Evolutionary conservation across 2,888 invertebrate species (phyloP).

Genomic region (Hypena proboscidalis): DNA sequence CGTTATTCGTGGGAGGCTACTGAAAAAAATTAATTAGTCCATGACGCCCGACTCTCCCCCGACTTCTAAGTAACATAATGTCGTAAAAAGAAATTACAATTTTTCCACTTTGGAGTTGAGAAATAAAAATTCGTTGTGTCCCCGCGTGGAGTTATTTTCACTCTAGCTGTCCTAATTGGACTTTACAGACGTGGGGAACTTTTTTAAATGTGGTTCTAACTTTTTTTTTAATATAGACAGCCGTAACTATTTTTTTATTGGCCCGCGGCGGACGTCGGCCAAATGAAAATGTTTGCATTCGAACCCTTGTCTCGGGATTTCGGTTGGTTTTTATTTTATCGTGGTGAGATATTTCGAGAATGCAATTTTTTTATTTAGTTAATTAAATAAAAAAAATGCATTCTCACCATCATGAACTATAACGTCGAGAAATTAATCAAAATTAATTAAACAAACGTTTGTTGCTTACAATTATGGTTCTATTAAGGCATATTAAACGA

Average conservation of each 20-base stretch:
- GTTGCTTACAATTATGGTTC: no score
- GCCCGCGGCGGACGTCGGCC: constrained; percentile 17
- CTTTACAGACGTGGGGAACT: constrained; percentile 41
- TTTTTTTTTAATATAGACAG: constrained; percentile 35
- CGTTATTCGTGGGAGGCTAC: constrained; percentile 54
- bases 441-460: no score
- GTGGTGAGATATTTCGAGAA: constrained; percentile 1
- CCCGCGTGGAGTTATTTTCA: constrained; percentile 45
- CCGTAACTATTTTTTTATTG: constrained; percentile 38
- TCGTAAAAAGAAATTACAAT: constrained; percentile 47
- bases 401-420: no score
- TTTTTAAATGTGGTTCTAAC: constrained; percentile 43
- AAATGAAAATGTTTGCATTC: constrained; percentile 10
- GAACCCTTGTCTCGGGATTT: constrained; percentile 21
- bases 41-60: constrained; percentile 58
- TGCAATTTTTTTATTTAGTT: not conserved
- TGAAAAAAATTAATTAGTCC: constrained; percentile 79
- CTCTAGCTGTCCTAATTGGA: constrained; percentile 38
- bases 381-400: not conserved
- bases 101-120: constrained; percentile 32
- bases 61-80: constrained; percentile 43
- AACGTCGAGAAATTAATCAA: no score
- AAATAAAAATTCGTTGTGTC: constrained; percentile 43
- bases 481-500: no score
- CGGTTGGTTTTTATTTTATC: constrained; percentile 27